Evolutionary conservation across 2,113 vertebrate genomes (phyloP).

Genomic region (Cyphotilapia sp.): DNA sequence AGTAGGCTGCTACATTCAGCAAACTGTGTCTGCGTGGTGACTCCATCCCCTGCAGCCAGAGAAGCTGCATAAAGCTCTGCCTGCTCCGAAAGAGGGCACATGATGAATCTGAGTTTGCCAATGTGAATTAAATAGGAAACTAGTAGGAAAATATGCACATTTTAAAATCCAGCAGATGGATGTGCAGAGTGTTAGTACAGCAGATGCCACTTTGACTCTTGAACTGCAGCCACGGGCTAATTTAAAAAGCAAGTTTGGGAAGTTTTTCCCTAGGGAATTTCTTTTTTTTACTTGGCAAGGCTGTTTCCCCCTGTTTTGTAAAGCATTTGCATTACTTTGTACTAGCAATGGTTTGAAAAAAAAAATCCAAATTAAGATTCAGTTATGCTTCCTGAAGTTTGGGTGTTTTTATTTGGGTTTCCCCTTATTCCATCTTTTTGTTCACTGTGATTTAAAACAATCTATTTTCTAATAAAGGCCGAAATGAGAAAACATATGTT

Average conservation of each 20-base stretch:
- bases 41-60: neutral
- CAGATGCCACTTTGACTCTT: neutral
- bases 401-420: neutral
- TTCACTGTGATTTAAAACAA: neutral
- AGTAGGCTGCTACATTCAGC: neutral
- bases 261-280: neutral
- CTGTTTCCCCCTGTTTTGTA: neutral
- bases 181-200: neutral
- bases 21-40: neutral
- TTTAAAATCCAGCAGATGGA: neutral
- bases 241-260: neutral
- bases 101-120: neutral
- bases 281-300: neutral
- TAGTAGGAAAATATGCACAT: neutral
- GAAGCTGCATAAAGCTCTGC: neutral
- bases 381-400: neutral
- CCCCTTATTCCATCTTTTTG: neutral
- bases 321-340: neutral
- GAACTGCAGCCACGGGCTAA: neutral
- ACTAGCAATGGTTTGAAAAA: neutral
- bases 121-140: neutral
- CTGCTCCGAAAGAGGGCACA: neutral
- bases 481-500: neutral
- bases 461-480: neutral
- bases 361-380: neutral